Evolutionary conservation across 2,888 invertebrate species (phyloP), one percentile per base, ranked within the genome.

Genomic region (Drosophila gaucha): DNA sequence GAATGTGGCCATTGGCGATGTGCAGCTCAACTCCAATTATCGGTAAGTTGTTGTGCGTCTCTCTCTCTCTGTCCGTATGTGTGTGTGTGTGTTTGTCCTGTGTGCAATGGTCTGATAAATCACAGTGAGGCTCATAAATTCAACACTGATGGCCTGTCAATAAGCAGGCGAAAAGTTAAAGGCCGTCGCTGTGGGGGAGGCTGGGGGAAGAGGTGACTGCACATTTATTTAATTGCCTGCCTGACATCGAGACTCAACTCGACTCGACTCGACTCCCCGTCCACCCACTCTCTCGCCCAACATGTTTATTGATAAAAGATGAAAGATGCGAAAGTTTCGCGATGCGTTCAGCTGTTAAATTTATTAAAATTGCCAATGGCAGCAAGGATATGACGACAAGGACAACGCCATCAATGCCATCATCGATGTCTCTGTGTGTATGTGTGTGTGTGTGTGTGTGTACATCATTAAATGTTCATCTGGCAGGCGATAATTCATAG

Each of bases 1-100:
- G 92, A 97, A 97, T 91, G 97, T 97, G 51, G 97, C 97, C 86
- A 96, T 98, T 88, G 96, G 95, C 76, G 94, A 94, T 86, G 95
- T 95, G 56, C 95, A 97, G 52, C 93, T 98, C 76, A 96, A 96
- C 89, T 94, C 95, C 74, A 96, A 96, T 92, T 98, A 98, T 93
- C 95, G 95, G 95, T 96, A 93, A 94, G 94, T 60, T 59, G 28
- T n/a, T 10, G 22, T 86, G 43, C 49, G 26, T 30, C 9, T 39
- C 10, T 14, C 8, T 28, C 38, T 50, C 22, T 51, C 28, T n/a
- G n/a, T 47, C 16, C 5, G 3, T 30, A 20, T 35, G 26, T 54
- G 31, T 44, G 18, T 50, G 22, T 57, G 30, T 43, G 46, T 43
- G 26, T 36, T 18, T 38, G 50, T 74, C 39, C 58, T 55, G 55